phyloP scores from a whole-genome alignment of 2,113 vertebrate genomes.

The Pachyramphus minor region DNA sequence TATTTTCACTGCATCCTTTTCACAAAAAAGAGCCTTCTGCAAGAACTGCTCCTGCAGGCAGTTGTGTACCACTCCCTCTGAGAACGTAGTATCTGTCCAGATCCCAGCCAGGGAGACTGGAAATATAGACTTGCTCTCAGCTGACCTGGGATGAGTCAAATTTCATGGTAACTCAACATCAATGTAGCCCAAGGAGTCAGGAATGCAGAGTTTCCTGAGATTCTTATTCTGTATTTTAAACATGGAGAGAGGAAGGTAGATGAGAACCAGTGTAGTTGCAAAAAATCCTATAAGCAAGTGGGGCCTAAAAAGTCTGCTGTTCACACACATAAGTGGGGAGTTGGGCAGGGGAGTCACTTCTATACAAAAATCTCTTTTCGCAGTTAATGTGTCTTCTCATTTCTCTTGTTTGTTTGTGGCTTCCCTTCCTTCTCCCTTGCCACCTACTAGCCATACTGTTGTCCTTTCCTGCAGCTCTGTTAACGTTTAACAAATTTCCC shows the following conservation, averaged over 20 bases:
- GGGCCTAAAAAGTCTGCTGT: background rate
- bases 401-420: background rate
- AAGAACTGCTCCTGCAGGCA: background rate
- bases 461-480: conserved; percentile 56
- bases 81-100: background rate
- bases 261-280: background rate
- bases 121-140: background rate
- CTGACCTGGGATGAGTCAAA: background rate
- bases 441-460: conserved; percentile 17
- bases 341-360: background rate
- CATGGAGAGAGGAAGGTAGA: background rate
- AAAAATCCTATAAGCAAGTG: background rate
- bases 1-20: background rate
- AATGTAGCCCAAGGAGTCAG: background rate
- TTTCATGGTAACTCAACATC: background rate
- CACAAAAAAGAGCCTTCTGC: background rate
- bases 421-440: background rate
- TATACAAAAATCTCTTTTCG: background rate
- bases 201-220: background rate
- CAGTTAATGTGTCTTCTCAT: background rate
- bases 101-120: background rate
- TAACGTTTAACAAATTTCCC: conserved; percentile 69
- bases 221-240: background rate
- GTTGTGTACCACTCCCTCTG: background rate
- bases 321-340: background rate